A percentile compares a stretch with the other conserved stretches of the same genome.
Conservation (phyloP, 2,888 invertebrate genomes). For the Palloptera scutellata region DNA sequence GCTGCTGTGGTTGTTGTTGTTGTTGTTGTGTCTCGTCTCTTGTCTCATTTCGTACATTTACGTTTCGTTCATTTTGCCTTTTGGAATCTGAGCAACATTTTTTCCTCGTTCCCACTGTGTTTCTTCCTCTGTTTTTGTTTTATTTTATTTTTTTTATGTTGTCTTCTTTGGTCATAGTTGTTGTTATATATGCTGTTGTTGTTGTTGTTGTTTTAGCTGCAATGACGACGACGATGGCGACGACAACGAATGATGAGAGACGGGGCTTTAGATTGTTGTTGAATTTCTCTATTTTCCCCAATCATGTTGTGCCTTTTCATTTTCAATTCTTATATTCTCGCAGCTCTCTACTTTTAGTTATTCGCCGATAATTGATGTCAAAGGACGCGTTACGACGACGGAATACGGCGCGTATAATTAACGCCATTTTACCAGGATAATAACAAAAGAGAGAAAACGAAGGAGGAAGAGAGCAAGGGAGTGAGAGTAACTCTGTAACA, state of each 20-base stretch:
- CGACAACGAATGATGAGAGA: too few species aligned
- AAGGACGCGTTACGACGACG: slow-evolving; percentile 57
- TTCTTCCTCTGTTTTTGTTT: slow-evolving; percentile 20
- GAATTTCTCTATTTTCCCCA: slow-evolving; percentile 62
- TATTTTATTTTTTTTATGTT: slow-evolving; percentile 29
- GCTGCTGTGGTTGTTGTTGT: too few species aligned
- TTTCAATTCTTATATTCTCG: slow-evolving; percentile 62
- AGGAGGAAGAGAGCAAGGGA: slow-evolving; percentile 18
- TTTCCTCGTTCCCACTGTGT: slow-evolving; percentile 33
- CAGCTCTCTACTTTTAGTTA: slow-evolving; percentile 62
- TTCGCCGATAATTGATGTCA: slow-evolving; percentile 64
- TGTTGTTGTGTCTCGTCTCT: slow-evolving; percentile 8
- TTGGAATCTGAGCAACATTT: slow-evolving; percentile 28
- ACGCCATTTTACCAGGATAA: slow-evolving; percentile 26
- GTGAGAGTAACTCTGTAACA: not conserved
- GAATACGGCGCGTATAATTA: slow-evolving; percentile 44
- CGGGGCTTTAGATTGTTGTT: slow-evolving; percentile 24
- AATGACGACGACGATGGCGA: too few species aligned
- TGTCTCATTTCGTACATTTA: not conserved
- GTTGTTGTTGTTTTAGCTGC: slow-evolving; percentile 13
- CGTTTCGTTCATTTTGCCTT: slow-evolving; percentile 4
- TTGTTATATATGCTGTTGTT: slow-evolving; percentile 15
- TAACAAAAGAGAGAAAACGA: too few species aligned
- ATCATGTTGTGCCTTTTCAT: slow-evolving; percentile 61
- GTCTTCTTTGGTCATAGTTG: slow-evolving; percentile 10